Evolutionary conservation across 2,113 vertebrate genomes (phyloP).

Genomic region (Sinocyclocheilus anshuiensis): DNA sequence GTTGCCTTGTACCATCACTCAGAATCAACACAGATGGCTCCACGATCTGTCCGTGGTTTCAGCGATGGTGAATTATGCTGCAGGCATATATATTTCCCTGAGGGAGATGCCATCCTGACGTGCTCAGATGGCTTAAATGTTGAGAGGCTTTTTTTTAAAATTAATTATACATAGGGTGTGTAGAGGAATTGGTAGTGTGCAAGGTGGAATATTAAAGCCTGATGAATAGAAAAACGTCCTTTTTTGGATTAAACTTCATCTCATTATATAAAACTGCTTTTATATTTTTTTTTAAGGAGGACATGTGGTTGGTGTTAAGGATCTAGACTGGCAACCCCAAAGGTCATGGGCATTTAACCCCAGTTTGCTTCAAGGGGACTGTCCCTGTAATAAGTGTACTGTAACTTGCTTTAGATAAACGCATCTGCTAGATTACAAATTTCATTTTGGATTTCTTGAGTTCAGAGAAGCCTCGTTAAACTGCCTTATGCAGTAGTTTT

Average conservation of each 20-base stretch:
- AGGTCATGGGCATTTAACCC: background rate
- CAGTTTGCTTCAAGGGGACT: background rate
- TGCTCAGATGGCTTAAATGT: background rate
- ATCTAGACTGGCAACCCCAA: background rate
- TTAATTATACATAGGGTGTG: background rate
- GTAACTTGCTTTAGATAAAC: slow-evolving; percentile 4
- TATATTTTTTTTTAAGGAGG: background rate
- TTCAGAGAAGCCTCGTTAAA: background rate
- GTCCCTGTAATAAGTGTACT: background rate
- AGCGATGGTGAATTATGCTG: background rate
- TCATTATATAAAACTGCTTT: background rate
- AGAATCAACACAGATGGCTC: slow-evolving; percentile 19
- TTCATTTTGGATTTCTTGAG: background rate
- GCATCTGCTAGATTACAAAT: background rate
- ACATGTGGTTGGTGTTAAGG: background rate
- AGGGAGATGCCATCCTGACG: background rate
- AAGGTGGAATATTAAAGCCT: background rate
- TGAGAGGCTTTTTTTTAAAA: background rate
- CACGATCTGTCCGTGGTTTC: background rate
- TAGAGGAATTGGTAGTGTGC: background rate
- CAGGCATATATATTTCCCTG: background rate
- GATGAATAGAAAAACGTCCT: background rate
- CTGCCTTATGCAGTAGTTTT: background rate
- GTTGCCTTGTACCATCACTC: background rate
- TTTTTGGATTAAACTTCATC: background rate